Conservation (phyloP, 2,113 vertebrate genomes). For the Paramisgurnus dabryanus region DNA sequence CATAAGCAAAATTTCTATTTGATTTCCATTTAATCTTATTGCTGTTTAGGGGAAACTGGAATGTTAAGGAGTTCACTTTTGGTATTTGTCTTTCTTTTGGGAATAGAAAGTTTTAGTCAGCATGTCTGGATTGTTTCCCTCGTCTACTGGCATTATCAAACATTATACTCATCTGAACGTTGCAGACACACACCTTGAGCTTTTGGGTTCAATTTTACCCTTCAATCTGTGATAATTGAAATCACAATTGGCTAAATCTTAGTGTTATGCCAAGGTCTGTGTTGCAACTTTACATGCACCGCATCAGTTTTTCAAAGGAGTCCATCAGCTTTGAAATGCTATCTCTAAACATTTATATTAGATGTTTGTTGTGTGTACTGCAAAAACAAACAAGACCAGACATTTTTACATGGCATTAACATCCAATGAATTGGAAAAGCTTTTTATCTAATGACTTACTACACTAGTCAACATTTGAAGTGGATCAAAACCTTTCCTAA, state of each 20-base stretch:
- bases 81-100: background rate
- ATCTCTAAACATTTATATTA: conserved; percentile 48
- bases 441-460: conserved; percentile 49
- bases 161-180: conserved; percentile 51
- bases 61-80: background rate
- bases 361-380: conserved; percentile 57
- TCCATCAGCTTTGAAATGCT: conserved; percentile 38
- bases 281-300: conserved; percentile 53
- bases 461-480: too few relatives aligned
- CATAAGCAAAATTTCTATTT: too few relatives aligned
- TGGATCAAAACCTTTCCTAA: too few relatives aligned
- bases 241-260: conserved; percentile 3
- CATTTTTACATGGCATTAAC: conserved; percentile 55
- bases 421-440: conserved; percentile 34
- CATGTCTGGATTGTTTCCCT: conserved; percentile 58
- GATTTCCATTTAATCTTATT: background rate
- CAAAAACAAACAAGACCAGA: conserved; percentile 42
- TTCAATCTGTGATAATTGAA: conserved; percentile 2
- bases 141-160: conserved; percentile 48
- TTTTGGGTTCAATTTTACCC: background rate
- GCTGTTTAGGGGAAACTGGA: background rate
- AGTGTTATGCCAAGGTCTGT: conserved; percentile 56
- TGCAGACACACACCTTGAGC: conserved; percentile 38
- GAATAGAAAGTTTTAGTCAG: conserved; percentile 46
- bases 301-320: conserved; percentile 40